A percentile compares a stretch with the other conserved stretches of the same genome.
phyloP scores from a whole-genome alignment of 2,888 invertebrate species.

The Caenorhabditis sp. region DNA sequence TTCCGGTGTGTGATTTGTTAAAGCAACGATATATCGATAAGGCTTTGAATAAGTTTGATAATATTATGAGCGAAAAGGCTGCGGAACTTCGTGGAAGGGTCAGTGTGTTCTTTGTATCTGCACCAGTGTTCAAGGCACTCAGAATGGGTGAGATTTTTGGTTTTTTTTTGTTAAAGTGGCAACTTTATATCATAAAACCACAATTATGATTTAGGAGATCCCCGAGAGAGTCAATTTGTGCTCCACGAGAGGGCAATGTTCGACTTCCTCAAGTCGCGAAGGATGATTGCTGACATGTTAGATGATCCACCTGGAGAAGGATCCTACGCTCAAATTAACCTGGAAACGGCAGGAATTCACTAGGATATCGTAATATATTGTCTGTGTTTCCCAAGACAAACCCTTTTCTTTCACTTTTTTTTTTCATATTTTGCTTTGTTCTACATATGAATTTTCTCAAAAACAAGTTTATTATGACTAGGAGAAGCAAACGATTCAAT shows the following conservation, averaged over 20 bases:
- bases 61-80: conserved; percentile 57
- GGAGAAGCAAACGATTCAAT: not conserved
- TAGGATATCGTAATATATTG: not conserved
- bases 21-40: conserved; percentile 70
- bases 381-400: conserved; percentile 48
- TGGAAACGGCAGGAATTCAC: conserved; percentile 59
- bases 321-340: conserved; percentile 60
- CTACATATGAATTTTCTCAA: not conserved
- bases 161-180: not conserved
- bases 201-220: conserved; percentile 36
- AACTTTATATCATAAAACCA: too few species aligned
- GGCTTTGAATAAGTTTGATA: conserved; percentile 64
- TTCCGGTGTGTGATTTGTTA: conserved; percentile 69
- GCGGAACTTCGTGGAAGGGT: conserved; percentile 67
- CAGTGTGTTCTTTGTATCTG: conserved; percentile 69
- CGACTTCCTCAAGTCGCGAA: conserved; percentile 65
- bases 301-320: conserved; percentile 63
- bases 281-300: conserved; percentile 70
- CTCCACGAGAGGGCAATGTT: conserved; percentile 71
- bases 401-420: not conserved
- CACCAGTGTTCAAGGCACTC: conserved; percentile 68
- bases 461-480: not conserved
- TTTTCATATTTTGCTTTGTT: not conserved
- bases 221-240: conserved; percentile 60
- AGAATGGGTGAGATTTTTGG: conserved; percentile 48